Evolutionary conservation across 2,888 invertebrate genomes (phyloP), one percentile per base, ranked within the genome.

Genomic region (Drosophila melanosoma): DNA sequence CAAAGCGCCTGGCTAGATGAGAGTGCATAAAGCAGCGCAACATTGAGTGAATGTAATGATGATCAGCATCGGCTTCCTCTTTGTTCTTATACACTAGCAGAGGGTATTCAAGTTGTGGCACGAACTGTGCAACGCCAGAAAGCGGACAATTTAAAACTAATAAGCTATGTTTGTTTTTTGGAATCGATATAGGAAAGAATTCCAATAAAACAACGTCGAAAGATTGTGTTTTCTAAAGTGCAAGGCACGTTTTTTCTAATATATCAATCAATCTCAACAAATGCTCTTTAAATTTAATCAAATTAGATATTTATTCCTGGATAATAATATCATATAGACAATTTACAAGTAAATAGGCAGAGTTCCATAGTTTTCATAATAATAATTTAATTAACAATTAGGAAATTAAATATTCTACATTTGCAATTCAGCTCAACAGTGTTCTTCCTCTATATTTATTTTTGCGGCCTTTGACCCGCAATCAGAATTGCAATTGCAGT

Each of bases 51-150:
- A 33, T 48, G 35, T 23, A 29, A 35, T 32, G 26, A 48, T 75
- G 61, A 60, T 70, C 64, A 57, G 65, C 52, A 61, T 59, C n/a
- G 3, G 53, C 42, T 74, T 35, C 59, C 23, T 38, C 20, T 26
- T 26, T n/a, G 17, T 36, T 17, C 3, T 3, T 3, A 15, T 56
- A n/a, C 56, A n/a, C 38, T 56, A n/a, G 5, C 40, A 8, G 20
- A 57, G 42, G 3, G 32, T 20, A 42, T 40, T 40, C 10, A 10
- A 6, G 2, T 20, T 20, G 29, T 17, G 23, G 17, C 26, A 56
- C 8, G 12, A 15, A 56, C 12, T 56, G 26, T 38, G 54, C 3
- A 1, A n/a, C 49, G 10, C 10, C 1, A 17, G 15, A 23, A 23
- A 23, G 1, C 1, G 1, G 7, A 45, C 15, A 23, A 23, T 12